Base-by-base conservation (phyloP, 2,113 vertebrate genomes). In the Todiramphus saurophagus region DNA sequence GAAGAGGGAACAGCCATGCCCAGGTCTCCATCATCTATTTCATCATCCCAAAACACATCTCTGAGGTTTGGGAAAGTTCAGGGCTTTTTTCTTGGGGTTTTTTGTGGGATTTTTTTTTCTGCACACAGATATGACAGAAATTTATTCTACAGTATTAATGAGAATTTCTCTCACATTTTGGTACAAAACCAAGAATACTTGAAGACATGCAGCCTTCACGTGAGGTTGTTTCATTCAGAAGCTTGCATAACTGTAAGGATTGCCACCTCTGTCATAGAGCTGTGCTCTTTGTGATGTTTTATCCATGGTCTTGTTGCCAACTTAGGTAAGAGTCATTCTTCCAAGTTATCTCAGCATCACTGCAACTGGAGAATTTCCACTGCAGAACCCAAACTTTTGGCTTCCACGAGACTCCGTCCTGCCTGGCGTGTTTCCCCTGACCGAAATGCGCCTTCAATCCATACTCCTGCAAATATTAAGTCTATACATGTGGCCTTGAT, bases 401-500 rank as follows among this genome's bases (percentile, higher is more conserved):
- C 74, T 90, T 92, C 58, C 68, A 55, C 3, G 0, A 72, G 64
- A 62, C 46, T 89, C 46, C 0, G 3, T 82, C 69, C 77, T 84
- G 72, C 58, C 94, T 88, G 83, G 79, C 37, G 0, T 55, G 31
- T 85, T 88, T 89, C 30, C 55, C 50, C 64, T 64, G 48, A 76
- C 37, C 84, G 44, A 97, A 94, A 92, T 21, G 35, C 0, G 2
- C 58, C 67, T 92, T 79, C 79, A 68, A 20, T 80, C 77, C 43
- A 62, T 75, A 87, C 24, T 94, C 76, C 88, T 91, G 59, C 56
- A 96, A 85, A 81, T 83, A 85, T 51, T 73, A 83, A 76, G 28
- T 44, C 88, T 33, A 28, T 69, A 88, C 93, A 94, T 83, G 59
- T 91, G 93, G 94, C 41, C 82, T 87, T 94, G 83, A 97, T 97